phyloP scores from a whole-genome alignment of 2,888 invertebrate genomes.

The Rotaria socialis region DNA sequence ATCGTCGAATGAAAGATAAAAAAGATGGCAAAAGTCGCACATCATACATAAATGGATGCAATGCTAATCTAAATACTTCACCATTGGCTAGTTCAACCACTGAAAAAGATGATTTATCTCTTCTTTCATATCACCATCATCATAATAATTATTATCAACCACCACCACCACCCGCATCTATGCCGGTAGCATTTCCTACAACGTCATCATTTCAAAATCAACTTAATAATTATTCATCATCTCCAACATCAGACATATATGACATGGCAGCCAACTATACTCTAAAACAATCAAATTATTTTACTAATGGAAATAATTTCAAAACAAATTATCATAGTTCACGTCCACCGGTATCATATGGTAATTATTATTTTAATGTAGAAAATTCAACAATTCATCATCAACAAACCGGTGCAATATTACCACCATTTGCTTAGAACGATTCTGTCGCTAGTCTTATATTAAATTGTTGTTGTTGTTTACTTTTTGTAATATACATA shows the following conservation, averaged over 20 bases:
- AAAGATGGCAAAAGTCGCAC: constrained; percentile 53
- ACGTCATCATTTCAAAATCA: background rate
- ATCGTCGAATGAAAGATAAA: constrained; percentile 58
- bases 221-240: background rate
- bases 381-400: constrained; percentile 5
- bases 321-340: background rate
- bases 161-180: background rate
- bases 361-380: background rate
- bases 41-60: background rate
- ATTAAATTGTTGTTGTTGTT: background rate
- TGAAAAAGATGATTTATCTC: background rate
- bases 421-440: background rate
- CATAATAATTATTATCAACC: background rate
- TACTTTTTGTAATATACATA: background rate
- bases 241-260: background rate
- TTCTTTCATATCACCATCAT: background rate
- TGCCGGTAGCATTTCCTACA: background rate
- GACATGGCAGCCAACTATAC: background rate
- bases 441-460: background rate
- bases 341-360: background rate
- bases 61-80: background rate
- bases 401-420: background rate
- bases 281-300: background rate
- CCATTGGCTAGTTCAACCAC: constrained; percentile 5
- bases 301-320: background rate